phyloP scores from a whole-genome alignment of 2,888 invertebrate genomes.

The Nomada ruficornis region DNA sequence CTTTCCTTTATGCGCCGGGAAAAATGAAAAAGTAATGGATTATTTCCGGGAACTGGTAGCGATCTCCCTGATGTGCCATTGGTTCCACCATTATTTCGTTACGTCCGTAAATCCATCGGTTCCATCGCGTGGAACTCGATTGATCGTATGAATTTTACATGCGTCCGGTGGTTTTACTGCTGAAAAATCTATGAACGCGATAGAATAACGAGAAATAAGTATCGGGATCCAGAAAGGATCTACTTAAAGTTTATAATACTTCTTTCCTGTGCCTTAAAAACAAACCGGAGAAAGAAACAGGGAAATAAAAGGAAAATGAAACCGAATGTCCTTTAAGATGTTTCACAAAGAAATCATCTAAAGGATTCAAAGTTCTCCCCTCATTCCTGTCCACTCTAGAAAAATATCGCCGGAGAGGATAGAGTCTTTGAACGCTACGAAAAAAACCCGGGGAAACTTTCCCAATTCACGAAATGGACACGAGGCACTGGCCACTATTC shows the following conservation, averaged over 20 bases:
- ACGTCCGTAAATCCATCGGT: slow-evolving; percentile 30
- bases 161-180: background rate
- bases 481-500: background rate
- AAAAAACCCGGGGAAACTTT: slow-evolving; percentile 27
- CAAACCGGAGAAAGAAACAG: background rate
- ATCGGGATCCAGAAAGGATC: background rate
- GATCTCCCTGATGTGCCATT: slow-evolving; percentile 31
- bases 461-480: slow-evolving; percentile 21
- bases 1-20: background rate
- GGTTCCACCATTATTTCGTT: slow-evolving; percentile 40
- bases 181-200: slow-evolving; percentile 1
- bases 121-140: slow-evolving; percentile 12
- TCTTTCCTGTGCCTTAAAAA: background rate
- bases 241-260: no score
- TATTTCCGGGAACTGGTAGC: slow-evolving; percentile 34
- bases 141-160: slow-evolving; percentile 31
- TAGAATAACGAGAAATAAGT: background rate
- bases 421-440: background rate
- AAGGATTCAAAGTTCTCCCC: slow-evolving; percentile 1
- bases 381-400: slow-evolving; percentile 6
- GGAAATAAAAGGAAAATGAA: background rate
- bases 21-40: slow-evolving; percentile 51
- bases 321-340: background rate
- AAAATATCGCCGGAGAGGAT: slow-evolving; percentile 16
- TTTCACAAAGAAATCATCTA: background rate